Percentiles rank a stretch among this genome's conserved stretches.
Evolutionary conservation across 1,140 invertebrate genomes (phyloP).

Genomic region (Drosophila suzukii): DNA sequence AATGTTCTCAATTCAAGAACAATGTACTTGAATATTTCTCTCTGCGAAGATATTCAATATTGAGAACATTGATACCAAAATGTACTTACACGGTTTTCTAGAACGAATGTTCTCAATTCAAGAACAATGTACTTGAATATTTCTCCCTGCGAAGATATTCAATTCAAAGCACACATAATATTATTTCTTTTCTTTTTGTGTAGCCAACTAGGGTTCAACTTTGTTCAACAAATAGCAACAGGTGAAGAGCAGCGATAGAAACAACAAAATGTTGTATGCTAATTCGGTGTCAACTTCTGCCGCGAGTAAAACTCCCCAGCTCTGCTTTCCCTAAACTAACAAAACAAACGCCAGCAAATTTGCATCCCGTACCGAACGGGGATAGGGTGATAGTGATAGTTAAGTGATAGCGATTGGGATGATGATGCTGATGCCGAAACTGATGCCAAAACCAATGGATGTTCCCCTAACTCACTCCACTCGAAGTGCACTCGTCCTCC

Average conservation of each 20-base stretch:
- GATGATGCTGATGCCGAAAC: conserved; percentile 3
- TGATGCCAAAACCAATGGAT: conserved; percentile 4
- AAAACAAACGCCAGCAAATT: conserved; percentile 30
- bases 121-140: too few relatives aligned
- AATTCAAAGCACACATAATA: not conserved
- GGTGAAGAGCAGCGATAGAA: conserved; percentile 4
- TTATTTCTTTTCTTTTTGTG: not conserved
- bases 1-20: too few relatives aligned
- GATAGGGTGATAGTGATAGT: not conserved
- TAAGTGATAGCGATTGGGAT: conserved; percentile 4
- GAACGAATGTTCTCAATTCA: too few relatives aligned
- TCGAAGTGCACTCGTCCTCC: conserved; percentile 18
- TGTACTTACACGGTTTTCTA: too few relatives aligned
- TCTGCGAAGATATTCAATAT: too few relatives aligned
- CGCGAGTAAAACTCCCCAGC: conserved; percentile 19
- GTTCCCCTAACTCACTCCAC: not conserved
- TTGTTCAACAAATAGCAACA: conserved; percentile 46
- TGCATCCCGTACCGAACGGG: conserved; percentile 9
- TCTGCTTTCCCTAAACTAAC: conserved; percentile 25
- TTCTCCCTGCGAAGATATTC: too few relatives aligned
- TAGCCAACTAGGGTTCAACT: conserved; percentile 92
- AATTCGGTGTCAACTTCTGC: conserved; percentile 42
- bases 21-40: too few relatives aligned
- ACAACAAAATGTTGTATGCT: conserved; percentile 46
- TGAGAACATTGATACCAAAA: too few relatives aligned